These are phyloP conservation scores for Ectemnius lituratus DNA, from an alignment of 2,888 invertebrate species.

Conservation along the genomic window DNA sequence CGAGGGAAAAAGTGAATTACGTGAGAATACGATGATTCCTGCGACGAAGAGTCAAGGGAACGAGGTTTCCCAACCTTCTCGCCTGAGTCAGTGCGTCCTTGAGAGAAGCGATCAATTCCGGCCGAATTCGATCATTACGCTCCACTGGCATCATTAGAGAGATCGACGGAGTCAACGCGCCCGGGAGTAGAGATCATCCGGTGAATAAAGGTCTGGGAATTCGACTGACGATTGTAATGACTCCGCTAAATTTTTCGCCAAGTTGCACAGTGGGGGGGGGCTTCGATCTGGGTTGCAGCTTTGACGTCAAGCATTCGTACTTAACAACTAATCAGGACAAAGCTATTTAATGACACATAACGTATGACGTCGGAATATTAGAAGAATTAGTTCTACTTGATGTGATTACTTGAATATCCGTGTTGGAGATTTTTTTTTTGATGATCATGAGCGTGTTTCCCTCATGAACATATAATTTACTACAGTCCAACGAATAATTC, in stretches of 20 bases:
- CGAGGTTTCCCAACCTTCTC: constrained; percentile 20
- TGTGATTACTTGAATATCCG: no score
- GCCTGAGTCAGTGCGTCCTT: constrained; percentile 20
- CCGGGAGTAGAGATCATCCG: constrained; percentile 11
- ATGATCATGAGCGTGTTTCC: no score
- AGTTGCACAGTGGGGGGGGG: constrained; percentile 29
- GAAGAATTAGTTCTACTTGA: no score
- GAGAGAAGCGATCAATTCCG: constrained; percentile 16
- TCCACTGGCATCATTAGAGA: constrained; percentile 21
- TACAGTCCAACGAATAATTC: no score
- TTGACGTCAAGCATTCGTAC: constrained; percentile 36
- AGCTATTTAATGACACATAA: no score
- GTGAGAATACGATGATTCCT: neutral
- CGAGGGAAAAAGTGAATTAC: constrained; percentile 12
- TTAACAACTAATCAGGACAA: no score
- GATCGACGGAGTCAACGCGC: neutral
- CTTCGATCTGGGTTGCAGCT: constrained; percentile 24
- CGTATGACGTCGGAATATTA: no score
- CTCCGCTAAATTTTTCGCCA: constrained; percentile 30
- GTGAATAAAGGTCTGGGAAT: constrained; percentile 15
- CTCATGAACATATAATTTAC: no score
- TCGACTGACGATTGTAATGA: constrained; percentile 12
- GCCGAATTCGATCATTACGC: neutral
- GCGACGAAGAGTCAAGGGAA: neutral
- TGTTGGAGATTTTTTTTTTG: no score